A percentile compares a stretch with the other conserved stretches of the same genome.
These are phyloP conservation scores for Gobius niger DNA, from an alignment of 2,113 vertebrate species.

Conservation along the genomic window DNA sequence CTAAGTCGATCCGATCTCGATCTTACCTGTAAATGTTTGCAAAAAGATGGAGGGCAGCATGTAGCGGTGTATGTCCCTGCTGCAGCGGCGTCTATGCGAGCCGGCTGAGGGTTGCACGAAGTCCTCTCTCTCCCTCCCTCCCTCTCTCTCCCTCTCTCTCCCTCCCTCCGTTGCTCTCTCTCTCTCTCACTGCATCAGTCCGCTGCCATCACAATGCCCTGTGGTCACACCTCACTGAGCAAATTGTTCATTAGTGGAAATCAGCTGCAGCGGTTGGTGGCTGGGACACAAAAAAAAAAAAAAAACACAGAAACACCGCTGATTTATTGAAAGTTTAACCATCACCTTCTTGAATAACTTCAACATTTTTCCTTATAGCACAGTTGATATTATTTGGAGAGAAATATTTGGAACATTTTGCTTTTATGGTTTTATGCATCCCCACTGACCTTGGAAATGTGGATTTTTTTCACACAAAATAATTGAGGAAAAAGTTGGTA, in stretches of 20 bases:
- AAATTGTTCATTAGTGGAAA: constrained; percentile 71
- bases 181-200: constrained; percentile 63
- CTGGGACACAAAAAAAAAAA: neutral
- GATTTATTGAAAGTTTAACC: constrained; percentile 9
- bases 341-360: neutral
- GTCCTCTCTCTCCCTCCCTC: constrained; percentile 45
- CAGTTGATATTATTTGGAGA: too few species aligned
- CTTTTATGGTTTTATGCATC: too few species aligned
- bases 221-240: constrained; percentile 75
- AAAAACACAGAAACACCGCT: constrained; percentile 34
- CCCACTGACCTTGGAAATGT: too few species aligned
- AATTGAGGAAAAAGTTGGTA: too few species aligned
- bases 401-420: too few species aligned
- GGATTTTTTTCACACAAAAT: too few species aligned
- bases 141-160: constrained; percentile 4
- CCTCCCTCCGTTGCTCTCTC: constrained; percentile 20
- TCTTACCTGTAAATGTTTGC: constrained; percentile 59
- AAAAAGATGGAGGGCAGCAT: constrained; percentile 52
- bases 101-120: constrained; percentile 55
- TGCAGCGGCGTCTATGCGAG: constrained; percentile 64
- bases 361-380: neutral
- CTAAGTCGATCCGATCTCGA: constrained; percentile 15
- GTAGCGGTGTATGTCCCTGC: constrained; percentile 42
- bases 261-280: constrained; percentile 28
- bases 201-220: constrained; percentile 66